phyloP scores from a whole-genome alignment of 2,888 invertebrate genomes.

The Drosophila yooni region DNA sequence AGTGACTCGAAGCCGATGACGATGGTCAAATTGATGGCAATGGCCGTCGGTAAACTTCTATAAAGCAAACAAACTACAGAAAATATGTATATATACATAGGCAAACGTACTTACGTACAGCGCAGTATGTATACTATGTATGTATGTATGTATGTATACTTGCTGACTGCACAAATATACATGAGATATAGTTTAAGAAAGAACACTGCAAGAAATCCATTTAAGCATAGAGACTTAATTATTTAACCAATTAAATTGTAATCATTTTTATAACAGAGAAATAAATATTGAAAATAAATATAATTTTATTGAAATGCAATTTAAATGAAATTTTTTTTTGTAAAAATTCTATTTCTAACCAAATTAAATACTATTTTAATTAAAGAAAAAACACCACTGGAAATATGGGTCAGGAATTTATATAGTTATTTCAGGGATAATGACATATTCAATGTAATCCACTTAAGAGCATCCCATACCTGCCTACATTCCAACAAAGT shows the following conservation, averaged over 20 bases:
- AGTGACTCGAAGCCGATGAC: slow-evolving; percentile 36
- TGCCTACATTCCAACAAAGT: slow-evolving; percentile 5
- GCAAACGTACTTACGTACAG: slow-evolving; percentile 18
- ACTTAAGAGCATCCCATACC: slow-evolving; percentile 21
- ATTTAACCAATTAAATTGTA: not conserved
- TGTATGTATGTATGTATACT: slow-evolving; percentile 1
- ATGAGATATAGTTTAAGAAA: not conserved
- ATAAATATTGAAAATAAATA: not conserved
- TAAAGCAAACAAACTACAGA: slow-evolving; percentile 43
- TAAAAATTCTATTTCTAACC: not conserved
- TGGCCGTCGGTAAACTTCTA: slow-evolving; percentile 44
- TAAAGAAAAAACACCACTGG: not conserved
- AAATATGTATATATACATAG: slow-evolving; percentile 15
- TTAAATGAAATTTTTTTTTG: not conserved
- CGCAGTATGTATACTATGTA: slow-evolving; percentile 17
- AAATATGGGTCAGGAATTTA: not conserved
- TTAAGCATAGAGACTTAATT: not conserved
- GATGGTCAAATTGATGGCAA: slow-evolving; percentile 12
- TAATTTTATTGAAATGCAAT: not conserved
- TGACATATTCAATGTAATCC: not conserved
- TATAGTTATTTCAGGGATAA: not conserved
- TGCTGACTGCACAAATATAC: slow-evolving; percentile 18
- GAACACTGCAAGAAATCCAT: not conserved
- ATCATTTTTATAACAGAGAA: not conserved
- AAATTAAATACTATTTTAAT: not conserved